These are phyloP conservation scores for Euzophera pinguis DNA, from an alignment of 2,888 invertebrate genomes.

Conservation along the genomic window DNA sequence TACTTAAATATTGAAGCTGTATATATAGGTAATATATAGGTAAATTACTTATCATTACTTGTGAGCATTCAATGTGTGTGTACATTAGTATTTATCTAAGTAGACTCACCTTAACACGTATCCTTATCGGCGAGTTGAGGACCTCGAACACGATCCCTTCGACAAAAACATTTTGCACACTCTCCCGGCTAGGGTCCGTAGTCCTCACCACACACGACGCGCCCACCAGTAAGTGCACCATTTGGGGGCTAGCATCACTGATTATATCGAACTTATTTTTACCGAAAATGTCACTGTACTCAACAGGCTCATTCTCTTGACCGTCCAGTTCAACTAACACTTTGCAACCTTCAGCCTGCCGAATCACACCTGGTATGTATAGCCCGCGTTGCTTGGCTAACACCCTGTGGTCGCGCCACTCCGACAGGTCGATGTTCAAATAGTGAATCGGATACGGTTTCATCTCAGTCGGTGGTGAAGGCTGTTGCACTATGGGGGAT, in stretches of 20 bases:
- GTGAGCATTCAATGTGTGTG: constrained; percentile 8
- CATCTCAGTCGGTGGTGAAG: constrained; percentile 79
- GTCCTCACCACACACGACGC: constrained; percentile 90
- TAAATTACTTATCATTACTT: background rate
- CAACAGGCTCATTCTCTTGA: constrained; percentile 83
- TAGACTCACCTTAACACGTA: constrained; percentile 70
- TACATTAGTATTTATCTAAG: background rate
- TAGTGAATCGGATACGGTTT: constrained; percentile 68
- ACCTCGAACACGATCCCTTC: constrained; percentile 88
- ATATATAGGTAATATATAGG: background rate
- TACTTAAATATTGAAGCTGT: background rate
- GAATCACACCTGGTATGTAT: constrained; percentile 94
- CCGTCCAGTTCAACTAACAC: constrained; percentile 92
- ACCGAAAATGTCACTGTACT: constrained; percentile 89
- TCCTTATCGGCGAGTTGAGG: constrained; percentile 68
- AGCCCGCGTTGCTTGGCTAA: constrained; percentile 90
- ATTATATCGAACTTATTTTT: constrained; percentile 92
- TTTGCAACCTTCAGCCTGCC: constrained; percentile 84
- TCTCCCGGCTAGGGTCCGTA: constrained; percentile 77
- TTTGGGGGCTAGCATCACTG: constrained; percentile 94
- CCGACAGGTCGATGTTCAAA: constrained; percentile 89
- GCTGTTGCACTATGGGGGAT: constrained; percentile 63
- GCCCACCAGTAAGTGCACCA: constrained; percentile 88
- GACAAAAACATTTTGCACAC: constrained; percentile 87
- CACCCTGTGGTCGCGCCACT: constrained; percentile 96